These are phyloP conservation scores for Campoplex nolae DNA, from an alignment of 2,888 invertebrate genomes.

Conservation along the genomic window DNA sequence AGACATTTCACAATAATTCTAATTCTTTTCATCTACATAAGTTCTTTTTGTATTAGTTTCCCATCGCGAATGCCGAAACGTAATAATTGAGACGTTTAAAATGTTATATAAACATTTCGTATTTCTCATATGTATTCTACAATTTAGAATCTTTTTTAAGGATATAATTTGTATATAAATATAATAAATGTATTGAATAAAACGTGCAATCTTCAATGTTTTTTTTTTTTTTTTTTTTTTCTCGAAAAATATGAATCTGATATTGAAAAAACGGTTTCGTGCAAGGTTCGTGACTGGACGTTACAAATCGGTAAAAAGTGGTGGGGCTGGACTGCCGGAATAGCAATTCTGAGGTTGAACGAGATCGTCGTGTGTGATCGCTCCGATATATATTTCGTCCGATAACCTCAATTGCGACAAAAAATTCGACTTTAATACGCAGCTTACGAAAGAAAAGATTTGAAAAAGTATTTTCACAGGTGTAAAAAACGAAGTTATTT, in stretches of 20 bases:
- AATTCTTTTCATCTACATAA: background rate
- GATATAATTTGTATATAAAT: background rate
- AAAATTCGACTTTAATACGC: background rate
- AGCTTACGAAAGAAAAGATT: background rate
- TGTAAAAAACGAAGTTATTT: background rate
- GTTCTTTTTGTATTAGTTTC: background rate
- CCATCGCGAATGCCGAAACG: background rate
- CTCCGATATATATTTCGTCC: background rate
- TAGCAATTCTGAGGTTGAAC: constrained; percentile 13
- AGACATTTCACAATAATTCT: background rate
- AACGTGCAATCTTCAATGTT: background rate
- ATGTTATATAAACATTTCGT: background rate
- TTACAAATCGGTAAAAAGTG: background rate
- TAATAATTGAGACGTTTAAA: background rate
- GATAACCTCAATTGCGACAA: constrained; percentile 18
- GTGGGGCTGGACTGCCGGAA: constrained; percentile 28
- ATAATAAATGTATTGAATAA: background rate
- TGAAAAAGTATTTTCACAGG: background rate
- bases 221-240: background rate
- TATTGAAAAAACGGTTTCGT: background rate
- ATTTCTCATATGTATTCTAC: background rate
- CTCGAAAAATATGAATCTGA: background rate
- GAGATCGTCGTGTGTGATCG: background rate
- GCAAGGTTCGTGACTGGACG: constrained; percentile 15
- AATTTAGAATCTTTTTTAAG: background rate